These are phyloP conservation scores for Venturia canescens DNA, from an alignment of 1,140 invertebrate genomes.

Conservation along the genomic window DNA sequence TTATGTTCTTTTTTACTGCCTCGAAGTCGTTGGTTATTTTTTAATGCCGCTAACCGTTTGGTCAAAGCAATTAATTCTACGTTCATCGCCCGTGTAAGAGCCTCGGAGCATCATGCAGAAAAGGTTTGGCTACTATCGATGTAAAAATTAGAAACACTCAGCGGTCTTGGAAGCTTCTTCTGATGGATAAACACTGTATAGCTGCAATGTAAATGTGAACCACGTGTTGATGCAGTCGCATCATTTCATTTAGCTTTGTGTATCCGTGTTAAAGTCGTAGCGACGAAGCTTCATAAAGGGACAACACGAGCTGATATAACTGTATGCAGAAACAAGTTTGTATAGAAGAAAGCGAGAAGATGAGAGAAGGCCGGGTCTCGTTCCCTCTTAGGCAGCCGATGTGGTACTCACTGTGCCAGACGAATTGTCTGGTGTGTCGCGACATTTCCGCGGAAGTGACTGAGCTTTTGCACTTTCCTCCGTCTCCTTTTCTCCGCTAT, in stretches of 20 bases:
- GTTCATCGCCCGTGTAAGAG: too few species aligned
- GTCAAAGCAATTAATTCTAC: too few species aligned
- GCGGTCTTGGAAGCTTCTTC: neutral
- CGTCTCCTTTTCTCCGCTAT: slow-evolving; percentile 22
- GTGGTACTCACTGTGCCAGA: slow-evolving; percentile 47
- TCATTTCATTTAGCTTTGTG: slow-evolving; percentile 45
- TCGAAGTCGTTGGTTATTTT: neutral
- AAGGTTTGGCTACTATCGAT: too few species aligned
- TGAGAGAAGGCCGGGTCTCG: neutral
- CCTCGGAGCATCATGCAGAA: too few species aligned
- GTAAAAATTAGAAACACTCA: neutral
- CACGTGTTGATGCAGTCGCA: slow-evolving; percentile 66
- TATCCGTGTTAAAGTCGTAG: slow-evolving; percentile 43
- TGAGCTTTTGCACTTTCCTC: slow-evolving; percentile 41
- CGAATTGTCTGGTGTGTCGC: slow-evolving; percentile 59
- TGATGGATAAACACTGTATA: slow-evolving; percentile 59
- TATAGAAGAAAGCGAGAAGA: slow-evolving; percentile 11
- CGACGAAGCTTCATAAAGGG: slow-evolving; percentile 33
- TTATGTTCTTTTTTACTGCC: neutral
- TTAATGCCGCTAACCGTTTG: neutral
- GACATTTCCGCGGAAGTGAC: slow-evolving; percentile 52
- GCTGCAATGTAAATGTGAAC: slow-evolving; percentile 64
- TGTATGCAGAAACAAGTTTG: neutral
- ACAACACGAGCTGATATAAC: neutral
- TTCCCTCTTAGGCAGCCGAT: neutral